phyloP scores from a whole-genome alignment of 2,797 vertebrate genomes.

The Vultur gryphus region DNA sequence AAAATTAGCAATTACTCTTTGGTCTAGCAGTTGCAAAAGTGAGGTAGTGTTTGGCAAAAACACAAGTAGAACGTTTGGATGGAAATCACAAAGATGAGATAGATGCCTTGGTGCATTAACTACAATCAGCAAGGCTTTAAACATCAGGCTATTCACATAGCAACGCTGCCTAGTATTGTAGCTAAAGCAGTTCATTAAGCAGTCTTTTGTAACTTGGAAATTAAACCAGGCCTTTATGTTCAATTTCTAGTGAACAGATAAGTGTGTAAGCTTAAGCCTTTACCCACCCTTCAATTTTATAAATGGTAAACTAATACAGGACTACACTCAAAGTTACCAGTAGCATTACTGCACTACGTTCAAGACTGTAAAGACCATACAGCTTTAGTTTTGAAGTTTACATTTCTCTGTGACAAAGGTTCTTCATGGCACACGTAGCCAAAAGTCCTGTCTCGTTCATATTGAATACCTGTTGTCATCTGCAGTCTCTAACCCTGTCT shows the following conservation, averaged over 20 bases:
- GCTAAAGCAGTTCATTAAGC: background rate
- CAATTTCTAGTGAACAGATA: background rate
- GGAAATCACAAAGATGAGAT: background rate
- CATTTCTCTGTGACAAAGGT: background rate
- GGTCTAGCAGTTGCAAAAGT: background rate
- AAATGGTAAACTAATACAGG: background rate
- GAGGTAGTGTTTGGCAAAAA: background rate
- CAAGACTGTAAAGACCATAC: background rate
- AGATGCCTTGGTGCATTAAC: background rate
- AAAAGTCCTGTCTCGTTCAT: background rate
- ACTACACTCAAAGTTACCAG: background rate
- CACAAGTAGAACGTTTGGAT: background rate
- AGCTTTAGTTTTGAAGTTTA: background rate
- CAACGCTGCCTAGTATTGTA: background rate
- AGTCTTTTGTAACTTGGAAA: background rate
- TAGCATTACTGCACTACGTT: background rate
- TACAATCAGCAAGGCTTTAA: background rate
- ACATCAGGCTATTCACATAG: background rate
- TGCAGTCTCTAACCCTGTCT: background rate
- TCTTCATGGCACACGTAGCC: background rate
- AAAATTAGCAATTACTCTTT: background rate
- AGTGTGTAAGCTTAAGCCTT: background rate
- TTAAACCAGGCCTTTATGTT: background rate
- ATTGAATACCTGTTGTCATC: background rate
- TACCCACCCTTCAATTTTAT: background rate